Conservation (phyloP, 2,113 vertebrate genomes). For the Galeopterus variegatus region DNA sequence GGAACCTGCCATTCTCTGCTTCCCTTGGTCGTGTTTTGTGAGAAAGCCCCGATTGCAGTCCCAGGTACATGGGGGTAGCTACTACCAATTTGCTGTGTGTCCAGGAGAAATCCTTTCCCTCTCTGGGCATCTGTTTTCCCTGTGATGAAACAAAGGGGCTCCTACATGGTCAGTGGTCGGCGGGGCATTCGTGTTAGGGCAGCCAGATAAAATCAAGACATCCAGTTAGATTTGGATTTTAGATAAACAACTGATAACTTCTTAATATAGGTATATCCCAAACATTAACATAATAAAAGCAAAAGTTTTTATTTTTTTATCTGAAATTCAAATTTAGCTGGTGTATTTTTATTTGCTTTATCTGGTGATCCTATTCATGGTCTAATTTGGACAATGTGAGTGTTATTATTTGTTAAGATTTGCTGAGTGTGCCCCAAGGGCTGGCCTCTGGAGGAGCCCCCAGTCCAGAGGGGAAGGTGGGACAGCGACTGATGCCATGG, state of each 20-base stretch:
- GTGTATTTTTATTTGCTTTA: neutral
- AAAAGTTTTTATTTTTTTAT: too few relatives aligned
- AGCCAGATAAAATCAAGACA: neutral
- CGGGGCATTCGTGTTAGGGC: rapidly evolving
- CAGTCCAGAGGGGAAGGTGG: neutral
- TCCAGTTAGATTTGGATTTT: neutral
- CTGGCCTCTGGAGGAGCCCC: neutral
- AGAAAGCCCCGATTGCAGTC: neutral
- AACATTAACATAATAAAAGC: neutral
- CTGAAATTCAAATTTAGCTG: neutral
- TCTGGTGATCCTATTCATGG: neutral
- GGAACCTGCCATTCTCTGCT: neutral
- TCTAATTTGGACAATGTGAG: neutral
- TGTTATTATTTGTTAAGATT: neutral
- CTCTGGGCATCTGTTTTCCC: neutral
- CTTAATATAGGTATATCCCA: neutral
- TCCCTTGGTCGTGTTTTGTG: neutral
- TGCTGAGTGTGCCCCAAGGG: rapidly evolving
- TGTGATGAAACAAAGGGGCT: too few relatives aligned
- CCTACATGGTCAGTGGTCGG: rapidly evolving
- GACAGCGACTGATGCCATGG: neutral
- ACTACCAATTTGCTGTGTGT: neutral
- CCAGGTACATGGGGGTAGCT: too few relatives aligned
- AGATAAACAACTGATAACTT: neutral
- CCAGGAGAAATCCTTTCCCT: neutral